Evolutionary conservation across 2,113 vertebrate genomes (phyloP).

Genomic region (Eurystomus gularis): DNA sequence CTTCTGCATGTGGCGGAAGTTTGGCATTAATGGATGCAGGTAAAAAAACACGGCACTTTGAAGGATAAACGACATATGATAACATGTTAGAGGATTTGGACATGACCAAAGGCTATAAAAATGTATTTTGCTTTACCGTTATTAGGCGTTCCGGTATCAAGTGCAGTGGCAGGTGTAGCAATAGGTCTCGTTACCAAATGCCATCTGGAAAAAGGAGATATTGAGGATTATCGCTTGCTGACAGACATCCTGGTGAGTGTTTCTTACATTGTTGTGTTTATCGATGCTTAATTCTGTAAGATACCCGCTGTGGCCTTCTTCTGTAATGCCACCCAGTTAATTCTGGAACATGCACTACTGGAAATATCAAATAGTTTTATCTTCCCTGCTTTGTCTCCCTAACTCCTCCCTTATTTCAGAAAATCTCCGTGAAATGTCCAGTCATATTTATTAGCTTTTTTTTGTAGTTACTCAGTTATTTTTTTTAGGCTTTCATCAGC

Average conservation of each 20-base stretch:
- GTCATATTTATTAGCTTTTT: background rate
- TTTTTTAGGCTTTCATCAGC: background rate
- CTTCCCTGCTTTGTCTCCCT: background rate
- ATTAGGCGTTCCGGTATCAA: slow-evolving; percentile 91
- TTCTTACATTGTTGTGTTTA: background rate
- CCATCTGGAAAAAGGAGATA: slow-evolving; percentile 78
- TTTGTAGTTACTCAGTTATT: background rate
- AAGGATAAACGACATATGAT: background rate
- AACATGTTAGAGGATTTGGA: background rate
- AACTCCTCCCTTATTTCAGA: background rate
- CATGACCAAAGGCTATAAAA: background rate
- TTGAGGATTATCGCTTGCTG: slow-evolving; percentile 90
- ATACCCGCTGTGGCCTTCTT: background rate
- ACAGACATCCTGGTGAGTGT: slow-evolving; percentile 93
- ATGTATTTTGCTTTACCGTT: background rate
- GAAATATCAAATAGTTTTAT: background rate
- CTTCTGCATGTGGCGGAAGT: slow-evolving; percentile 92
- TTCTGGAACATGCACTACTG: background rate
- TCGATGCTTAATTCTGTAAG: background rate
- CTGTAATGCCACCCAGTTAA: background rate
- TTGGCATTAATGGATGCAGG: slow-evolving; percentile 97
- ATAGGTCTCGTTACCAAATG: slow-evolving; percentile 88
- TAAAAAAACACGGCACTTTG: slow-evolving; percentile 9
- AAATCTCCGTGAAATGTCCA: background rate
- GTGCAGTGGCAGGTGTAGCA: slow-evolving; percentile 91